Evolutionary conservation across 2,888 invertebrate genomes (phyloP).

Genomic region (Melitaea athalia): DNA sequence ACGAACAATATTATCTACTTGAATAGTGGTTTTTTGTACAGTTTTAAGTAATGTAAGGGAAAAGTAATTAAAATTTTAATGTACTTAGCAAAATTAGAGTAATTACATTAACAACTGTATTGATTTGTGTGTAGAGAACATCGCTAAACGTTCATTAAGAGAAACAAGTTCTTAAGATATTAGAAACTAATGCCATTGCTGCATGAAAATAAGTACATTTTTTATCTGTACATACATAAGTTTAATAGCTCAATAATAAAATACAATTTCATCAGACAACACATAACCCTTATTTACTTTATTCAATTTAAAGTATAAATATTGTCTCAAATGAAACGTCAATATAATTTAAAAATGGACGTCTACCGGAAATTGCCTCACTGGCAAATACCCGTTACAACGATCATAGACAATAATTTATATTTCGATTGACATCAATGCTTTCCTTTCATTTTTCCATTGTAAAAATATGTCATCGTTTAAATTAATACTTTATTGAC

Average conservation of each 20-base stretch:
- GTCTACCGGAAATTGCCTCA: background rate
- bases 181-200: background rate
- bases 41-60: too few relatives aligned
- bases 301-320: slow-evolving; percentile 1
- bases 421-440: slow-evolving; percentile 28
- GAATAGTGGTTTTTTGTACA: background rate
- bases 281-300: background rate
- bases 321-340: background rate
- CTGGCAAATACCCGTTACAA: slow-evolving; percentile 1
- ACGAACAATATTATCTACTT: too few relatives aligned
- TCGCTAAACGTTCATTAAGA: background rate
- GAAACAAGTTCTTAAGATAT: background rate
- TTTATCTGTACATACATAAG: background rate
- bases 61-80: background rate
- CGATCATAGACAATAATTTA: slow-evolving; percentile 31
- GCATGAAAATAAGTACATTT: background rate
- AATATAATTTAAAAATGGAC: background rate
- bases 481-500: background rate
- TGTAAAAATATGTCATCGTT: background rate
- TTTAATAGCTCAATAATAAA: background rate
- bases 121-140: slow-evolving; percentile 3
- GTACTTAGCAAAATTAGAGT: background rate
- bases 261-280: background rate
- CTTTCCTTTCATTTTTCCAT: background rate
- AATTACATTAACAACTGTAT: slow-evolving; percentile 7